Percentiles rank a stretch among this genome's conserved stretches.
Conservation (phyloP, 2,888 invertebrate species). For the Tuberolachnus salignus region DNA sequence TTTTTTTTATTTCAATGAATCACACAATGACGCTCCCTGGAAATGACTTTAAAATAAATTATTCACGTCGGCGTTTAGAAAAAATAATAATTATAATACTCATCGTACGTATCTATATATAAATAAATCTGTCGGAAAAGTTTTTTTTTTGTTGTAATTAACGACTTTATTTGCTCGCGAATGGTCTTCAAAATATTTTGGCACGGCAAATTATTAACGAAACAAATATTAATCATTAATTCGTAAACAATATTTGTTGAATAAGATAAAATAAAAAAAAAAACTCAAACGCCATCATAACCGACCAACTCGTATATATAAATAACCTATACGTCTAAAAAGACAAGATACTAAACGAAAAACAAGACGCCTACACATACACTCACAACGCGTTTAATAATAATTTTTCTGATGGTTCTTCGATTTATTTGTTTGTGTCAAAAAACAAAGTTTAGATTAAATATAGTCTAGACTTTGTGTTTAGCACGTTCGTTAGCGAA, state of each 20-base stretch:
- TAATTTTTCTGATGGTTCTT: too few relatives aligned
- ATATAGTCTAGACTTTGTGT: too few relatives aligned
- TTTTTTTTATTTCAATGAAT: not conserved
- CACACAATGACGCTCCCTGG: not conserved
- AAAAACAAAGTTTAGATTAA: too few relatives aligned
- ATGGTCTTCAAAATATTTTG: constrained; percentile 17
- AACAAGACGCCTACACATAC: constrained; percentile 1
- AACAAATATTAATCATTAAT: constrained; percentile 16
- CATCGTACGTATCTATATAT: too few relatives aligned
- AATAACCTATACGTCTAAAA: not conserved
- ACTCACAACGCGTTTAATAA: not conserved
- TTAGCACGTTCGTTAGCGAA: too few relatives aligned
- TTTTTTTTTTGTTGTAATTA: not conserved
- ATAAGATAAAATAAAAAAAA: not conserved
- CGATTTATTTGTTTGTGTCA: too few relatives aligned
- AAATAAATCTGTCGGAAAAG: constrained; percentile 13
- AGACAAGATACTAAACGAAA: not conserved
- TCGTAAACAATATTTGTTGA: constrained; percentile 18
- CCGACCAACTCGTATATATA: not conserved
- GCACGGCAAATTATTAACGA: not conserved
- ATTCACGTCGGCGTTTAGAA: not conserved
- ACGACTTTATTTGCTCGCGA: constrained; percentile 8
- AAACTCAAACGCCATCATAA: not conserved
- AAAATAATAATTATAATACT: not conserved
- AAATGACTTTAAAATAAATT: constrained; percentile 3